Base-by-base conservation (phyloP, 2,888 invertebrate genomes). In the Drymonia ruficornis region DNA sequence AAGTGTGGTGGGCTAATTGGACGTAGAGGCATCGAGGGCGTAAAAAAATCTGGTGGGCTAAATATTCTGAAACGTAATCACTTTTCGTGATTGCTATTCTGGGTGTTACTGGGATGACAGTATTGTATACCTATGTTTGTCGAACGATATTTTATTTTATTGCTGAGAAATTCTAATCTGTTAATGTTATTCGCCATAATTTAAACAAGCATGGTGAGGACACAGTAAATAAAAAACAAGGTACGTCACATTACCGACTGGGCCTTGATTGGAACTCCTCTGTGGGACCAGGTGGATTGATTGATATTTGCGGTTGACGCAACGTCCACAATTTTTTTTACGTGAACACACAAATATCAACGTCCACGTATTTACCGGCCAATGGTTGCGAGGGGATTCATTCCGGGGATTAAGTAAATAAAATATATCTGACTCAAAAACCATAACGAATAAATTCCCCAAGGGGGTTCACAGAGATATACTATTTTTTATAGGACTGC, bases 271-370 rank as follows among this genome's bases (percentile, higher is more conserved):
- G 23, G 23, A 1, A 43, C 1, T 43, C 43, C 19, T 13, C 43
- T 5, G 43, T 13, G 43, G 43, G 19, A 4, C 5, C 43, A 19
- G 43, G 13, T 13, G 16, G 43, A 43, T 43, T 43, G 43, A 43
- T 43, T 43, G 43, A 43, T 43, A 43, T 43, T 43, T 43, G 43
- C 43, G 43, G 43, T 43, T 19, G 43, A 19, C 19, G 19, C 43
- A 43, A 13, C 19, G 11, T 43, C 16, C 40, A 40, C 13, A 36
- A 5, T 40, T 16, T 40, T 43, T 43, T 43, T 43, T 5, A 12
- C 19, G 19, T 19, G 13, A 43, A 43, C 12, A 43, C 42, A 42
- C 42, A 42, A 42, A 43, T 43, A 43, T 43, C 19, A 43, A 43
- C 19, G 19, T 11, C 19, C 13, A 19, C n/a, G 40, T 40, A 40